A percentile compares a stretch with the other conserved stretches of the same genome.
Conservation (phyloP, 2,113 vertebrate genomes). For the Engraulis encrasicolus region DNA sequence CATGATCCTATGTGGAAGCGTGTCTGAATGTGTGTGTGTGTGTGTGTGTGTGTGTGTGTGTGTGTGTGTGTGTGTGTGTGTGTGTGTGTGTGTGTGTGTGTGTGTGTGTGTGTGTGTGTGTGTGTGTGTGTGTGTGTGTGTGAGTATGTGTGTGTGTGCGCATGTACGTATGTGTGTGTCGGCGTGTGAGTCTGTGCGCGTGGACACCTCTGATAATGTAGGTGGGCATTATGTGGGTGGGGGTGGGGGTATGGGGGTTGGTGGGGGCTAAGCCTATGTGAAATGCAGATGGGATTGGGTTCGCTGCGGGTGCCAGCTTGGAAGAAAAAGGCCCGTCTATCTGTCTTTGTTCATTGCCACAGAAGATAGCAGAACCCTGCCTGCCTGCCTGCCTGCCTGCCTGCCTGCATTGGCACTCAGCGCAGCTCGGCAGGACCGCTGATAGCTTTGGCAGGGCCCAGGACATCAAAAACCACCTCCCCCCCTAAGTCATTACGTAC, state of each 20-base stretch:
- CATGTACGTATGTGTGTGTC: neutral
- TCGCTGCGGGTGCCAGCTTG: constrained; percentile 46
- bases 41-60: too few relatives aligned
- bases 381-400: too few relatives aligned
- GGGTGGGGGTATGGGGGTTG: neutral
- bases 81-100: neutral
- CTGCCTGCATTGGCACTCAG: neutral
- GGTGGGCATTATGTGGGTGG: neutral
- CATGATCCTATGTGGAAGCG: too few relatives aligned
- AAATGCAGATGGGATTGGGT: constrained; percentile 49
- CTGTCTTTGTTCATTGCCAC: constrained; percentile 12
- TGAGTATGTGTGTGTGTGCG: neutral
- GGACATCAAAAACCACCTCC: too few relatives aligned
- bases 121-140: neutral
- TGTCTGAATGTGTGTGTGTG: too few relatives aligned
- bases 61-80: too few relatives aligned
- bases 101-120: neutral
- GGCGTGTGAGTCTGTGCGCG: neutral
- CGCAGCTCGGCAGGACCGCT: too few relatives aligned
- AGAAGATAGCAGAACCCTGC: neutral
- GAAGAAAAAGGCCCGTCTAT: constrained; percentile 43
- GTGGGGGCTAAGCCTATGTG: neutral
- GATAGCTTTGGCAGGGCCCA: too few relatives aligned
- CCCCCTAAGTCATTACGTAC: too few relatives aligned
- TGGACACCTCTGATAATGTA: neutral